phyloP scores from a whole-genome alignment of 2,113 vertebrate species.

The Vulpes ferrilata region DNA sequence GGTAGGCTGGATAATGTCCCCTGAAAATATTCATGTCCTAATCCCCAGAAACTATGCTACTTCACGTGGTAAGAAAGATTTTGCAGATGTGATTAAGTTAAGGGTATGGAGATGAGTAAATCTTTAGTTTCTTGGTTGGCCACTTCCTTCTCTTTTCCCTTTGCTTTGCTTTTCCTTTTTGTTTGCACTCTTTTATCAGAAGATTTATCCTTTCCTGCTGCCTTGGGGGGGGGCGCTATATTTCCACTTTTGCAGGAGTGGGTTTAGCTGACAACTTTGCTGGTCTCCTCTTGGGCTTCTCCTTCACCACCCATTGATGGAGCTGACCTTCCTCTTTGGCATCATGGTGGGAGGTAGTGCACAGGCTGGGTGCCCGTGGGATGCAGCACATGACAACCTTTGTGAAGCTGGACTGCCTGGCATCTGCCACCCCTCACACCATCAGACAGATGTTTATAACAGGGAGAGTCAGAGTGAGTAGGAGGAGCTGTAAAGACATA shows the following conservation, averaged over 20 bases:
- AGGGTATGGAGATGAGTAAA: not conserved
- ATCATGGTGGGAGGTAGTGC: not conserved
- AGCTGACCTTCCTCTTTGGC: not conserved
- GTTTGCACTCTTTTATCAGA: not conserved
- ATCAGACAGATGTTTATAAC: not conserved
- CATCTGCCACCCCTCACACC: not conserved
- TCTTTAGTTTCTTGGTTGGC: not conserved
- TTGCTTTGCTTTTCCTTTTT: not conserved
- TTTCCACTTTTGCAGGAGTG: not conserved
- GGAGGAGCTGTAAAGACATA: not conserved
- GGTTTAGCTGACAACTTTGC: not conserved
- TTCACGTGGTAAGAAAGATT: not conserved
- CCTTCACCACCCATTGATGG: not conserved
- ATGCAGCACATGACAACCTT: not conserved
- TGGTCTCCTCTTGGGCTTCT: not conserved
- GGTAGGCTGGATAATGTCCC: not conserved
- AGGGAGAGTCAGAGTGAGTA: not conserved
- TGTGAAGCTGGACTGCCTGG: not conserved
- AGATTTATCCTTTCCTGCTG: slow-evolving; percentile 9
- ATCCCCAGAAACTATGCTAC: not conserved
- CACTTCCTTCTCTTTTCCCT: not conserved
- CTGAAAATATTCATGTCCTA: not conserved
- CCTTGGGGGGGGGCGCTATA: not conserved
- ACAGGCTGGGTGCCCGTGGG: not conserved
- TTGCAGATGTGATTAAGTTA: not conserved